Conservation (phyloP, 92 coral and sea anemone genomes). For the Heliopora coerulea region DNA sequence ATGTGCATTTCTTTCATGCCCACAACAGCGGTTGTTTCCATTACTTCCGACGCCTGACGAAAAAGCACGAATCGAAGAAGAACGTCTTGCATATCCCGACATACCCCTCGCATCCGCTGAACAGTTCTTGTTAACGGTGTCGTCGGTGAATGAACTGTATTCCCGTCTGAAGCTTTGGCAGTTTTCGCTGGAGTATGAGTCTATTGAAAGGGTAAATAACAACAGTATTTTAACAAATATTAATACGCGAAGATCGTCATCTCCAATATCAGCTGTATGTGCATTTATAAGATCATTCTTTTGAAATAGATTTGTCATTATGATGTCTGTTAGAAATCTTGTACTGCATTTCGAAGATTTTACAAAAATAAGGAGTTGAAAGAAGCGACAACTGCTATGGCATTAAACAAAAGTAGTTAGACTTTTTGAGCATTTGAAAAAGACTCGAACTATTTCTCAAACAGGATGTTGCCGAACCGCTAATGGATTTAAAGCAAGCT, state of each 20-base stretch:
- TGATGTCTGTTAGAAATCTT: too few relatives aligned
- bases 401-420: too few relatives aligned
- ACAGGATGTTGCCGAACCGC: slow-evolving; percentile 98
- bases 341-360: too few relatives aligned
- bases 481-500: slow-evolving; percentile 96
- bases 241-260: too few relatives aligned
- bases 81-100: slow-evolving; percentile 87
- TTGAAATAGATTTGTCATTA: too few relatives aligned
- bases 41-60: slow-evolving; percentile 92
- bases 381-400: too few relatives aligned
- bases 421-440: too few relatives aligned
- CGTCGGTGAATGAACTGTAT: slow-evolving; percentile 83
- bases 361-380: too few relatives aligned
- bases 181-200: slow-evolving; percentile 94
- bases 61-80: slow-evolving; percentile 88
- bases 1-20: not conserved
- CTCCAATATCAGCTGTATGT: too few relatives aligned
- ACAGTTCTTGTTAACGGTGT: slow-evolving; percentile 86
- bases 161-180: slow-evolving; percentile 93
- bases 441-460: not conserved
- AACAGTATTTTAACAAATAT: too few relatives aligned
- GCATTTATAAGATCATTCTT: too few relatives aligned
- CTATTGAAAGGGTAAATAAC: slow-evolving; percentile 79
- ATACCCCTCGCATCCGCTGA: slow-evolving; percentile 94
- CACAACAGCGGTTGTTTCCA: slow-evolving; percentile 73